phyloP scores from a whole-genome alignment of 1,140 invertebrate species.

The Lordiphosa clarofinis region DNA sequence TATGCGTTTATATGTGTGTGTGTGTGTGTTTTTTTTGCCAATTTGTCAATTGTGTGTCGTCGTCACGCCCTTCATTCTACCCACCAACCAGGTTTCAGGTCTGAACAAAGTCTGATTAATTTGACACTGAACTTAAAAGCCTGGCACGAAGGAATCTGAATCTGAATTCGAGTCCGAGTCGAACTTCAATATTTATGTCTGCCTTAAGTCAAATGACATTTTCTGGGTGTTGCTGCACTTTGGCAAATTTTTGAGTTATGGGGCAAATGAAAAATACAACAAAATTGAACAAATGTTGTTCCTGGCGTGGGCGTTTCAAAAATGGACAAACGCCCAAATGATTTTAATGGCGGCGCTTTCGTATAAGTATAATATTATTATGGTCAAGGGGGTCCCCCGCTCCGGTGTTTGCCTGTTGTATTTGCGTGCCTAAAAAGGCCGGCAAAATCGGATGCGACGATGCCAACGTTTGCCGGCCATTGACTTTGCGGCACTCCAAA shows the following conservation, averaged over 20 bases:
- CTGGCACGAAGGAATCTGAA: slow-evolving; percentile 51
- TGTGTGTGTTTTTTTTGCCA: slow-evolving; percentile 34
- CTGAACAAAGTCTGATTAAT: slow-evolving; percentile 66
- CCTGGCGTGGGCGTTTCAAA: slow-evolving; percentile 65
- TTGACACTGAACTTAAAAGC: slow-evolving; percentile 68
- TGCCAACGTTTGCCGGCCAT: slow-evolving; percentile 40
- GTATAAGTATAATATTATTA: slow-evolving; percentile 8
- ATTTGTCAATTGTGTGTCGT: slow-evolving; percentile 56
- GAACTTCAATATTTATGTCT: slow-evolving; percentile 51
- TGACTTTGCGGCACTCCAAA: slow-evolving; percentile 60
- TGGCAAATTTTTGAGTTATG: slow-evolving; percentile 65
- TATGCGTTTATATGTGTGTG: slow-evolving; percentile 6
- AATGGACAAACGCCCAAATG: slow-evolving; percentile 67
- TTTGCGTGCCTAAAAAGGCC: slow-evolving; percentile 71
- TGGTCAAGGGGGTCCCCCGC: neutral
- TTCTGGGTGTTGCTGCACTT: slow-evolving; percentile 39
- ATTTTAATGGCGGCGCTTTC: slow-evolving; percentile 54
- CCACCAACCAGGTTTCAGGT: slow-evolving; percentile 27
- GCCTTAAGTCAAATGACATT: slow-evolving; percentile 31
- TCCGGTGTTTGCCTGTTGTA: no score
- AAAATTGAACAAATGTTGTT: slow-evolving; percentile 2
- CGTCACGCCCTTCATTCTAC: slow-evolving; percentile 30
- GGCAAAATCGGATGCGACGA: slow-evolving; percentile 40
- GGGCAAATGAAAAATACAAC: slow-evolving; percentile 12
- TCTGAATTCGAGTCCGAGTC: slow-evolving; percentile 17